Evolutionary conservation across 2,888 invertebrate genomes (phyloP), one percentile per base, ranked within the genome.

Genomic region (Halocaridina rubra): DNA sequence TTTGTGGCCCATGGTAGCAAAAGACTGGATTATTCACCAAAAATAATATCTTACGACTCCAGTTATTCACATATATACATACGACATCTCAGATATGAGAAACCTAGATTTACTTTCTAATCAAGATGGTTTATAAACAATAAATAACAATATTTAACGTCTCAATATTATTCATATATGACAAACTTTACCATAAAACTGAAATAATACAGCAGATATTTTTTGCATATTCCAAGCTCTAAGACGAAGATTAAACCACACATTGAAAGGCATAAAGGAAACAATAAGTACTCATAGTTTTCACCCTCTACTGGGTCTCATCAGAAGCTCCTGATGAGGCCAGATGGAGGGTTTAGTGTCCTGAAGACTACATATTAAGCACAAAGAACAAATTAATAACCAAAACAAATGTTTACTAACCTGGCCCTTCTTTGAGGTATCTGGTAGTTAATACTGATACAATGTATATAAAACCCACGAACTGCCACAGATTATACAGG

Each of bases 401-500:
- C 16, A 4, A 29, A 33, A 13, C n/a, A 13, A 39, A 16, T 16
- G 1, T 22, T n/a, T 30, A 88, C 90, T 89, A 90, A 94, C 94
- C 93, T 90, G 93, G 91, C 0, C 96, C 97, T 89, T 96, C 93
- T 88, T 94, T 94, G 7, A 94, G 92, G 90, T 95, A 96, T 69
- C 95, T 92, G n/a, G 96, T 93, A 0, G 92, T 92, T 91, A 97
- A 93, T 2, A 96, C 95, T 0, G 93, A 90, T 24, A 96, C 90
- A 3, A 97, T 92, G 90, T 96, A 97, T 75, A 94, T 92, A 91
- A 94, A 98, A 3, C 97, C 97, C 82, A 97, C 93, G 90, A 96
- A 96, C 93, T 97, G 97, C 90, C 95, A 95, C 88, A 97, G 91
- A 91, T 98, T 98, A 92, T 98, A 98, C 80, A 97, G 91, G 71